Conservation (phyloP, 2,888 invertebrate genomes). For the Chymomyza caudatula region DNA sequence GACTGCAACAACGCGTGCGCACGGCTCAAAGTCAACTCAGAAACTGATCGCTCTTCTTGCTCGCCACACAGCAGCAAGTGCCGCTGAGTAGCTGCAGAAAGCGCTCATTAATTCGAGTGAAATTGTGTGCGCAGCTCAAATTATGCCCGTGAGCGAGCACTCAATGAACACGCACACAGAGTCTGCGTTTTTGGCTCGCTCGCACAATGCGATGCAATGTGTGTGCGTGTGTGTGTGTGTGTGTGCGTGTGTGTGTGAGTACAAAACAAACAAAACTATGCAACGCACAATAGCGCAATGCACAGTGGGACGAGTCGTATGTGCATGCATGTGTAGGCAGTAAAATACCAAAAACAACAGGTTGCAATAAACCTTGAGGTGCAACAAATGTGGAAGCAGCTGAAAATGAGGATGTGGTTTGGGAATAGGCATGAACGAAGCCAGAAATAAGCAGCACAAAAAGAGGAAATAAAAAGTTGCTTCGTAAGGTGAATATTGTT, state of each 20-base stretch:
- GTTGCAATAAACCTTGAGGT: neutral
- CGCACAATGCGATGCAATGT: neutral
- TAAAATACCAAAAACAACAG: constrained; percentile 11
- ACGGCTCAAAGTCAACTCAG: constrained; percentile 75
- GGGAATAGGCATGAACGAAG: constrained; percentile 44
- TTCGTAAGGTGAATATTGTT: no score
- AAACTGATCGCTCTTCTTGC: constrained; percentile 71
- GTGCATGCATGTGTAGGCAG: constrained; percentile 6
- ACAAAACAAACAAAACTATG: constrained; percentile 61
- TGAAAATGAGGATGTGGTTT: neutral
- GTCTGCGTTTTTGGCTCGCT: constrained; percentile 19
- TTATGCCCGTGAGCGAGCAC: constrained; percentile 57
- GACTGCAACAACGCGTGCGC: constrained; percentile 59
- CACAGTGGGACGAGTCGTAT: constrained; percentile 55
- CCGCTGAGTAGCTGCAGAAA: constrained; percentile 26
- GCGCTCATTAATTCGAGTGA: constrained; percentile 28
- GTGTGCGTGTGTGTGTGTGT: neutral
- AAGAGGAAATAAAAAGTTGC: neutral
- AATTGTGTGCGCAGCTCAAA: constrained; percentile 39
- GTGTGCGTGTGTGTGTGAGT: constrained; percentile 6
- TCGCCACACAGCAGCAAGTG: constrained; percentile 51
- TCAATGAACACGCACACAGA: constrained; percentile 72
- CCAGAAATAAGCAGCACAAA: constrained; percentile 34
- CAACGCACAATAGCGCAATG: constrained; percentile 56
- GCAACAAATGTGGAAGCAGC: neutral